phyloP scores from a whole-genome alignment of 2,113 vertebrate genomes.

The Chrysemys picta region DNA sequence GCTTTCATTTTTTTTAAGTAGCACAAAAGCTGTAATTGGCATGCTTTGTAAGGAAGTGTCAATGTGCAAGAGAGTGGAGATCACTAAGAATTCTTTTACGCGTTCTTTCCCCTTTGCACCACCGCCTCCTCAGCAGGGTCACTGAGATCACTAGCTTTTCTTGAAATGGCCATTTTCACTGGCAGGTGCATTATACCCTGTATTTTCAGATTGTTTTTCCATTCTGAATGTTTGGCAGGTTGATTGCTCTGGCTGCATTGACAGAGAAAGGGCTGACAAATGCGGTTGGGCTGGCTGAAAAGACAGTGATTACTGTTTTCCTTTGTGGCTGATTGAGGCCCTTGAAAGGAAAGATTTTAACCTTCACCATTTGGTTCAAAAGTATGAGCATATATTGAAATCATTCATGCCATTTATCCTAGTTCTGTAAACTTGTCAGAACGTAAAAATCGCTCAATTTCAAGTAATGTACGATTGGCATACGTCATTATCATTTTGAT shows the following conservation, averaged over 20 bases:
- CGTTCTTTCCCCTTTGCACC: conserved; percentile 89
- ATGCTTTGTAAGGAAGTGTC: conserved; percentile 99
- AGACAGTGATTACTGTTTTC: conserved; percentile 99
- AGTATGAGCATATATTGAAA: conserved; percentile 97
- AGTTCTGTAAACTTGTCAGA: conserved; percentile 99
- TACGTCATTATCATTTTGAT: conserved; percentile 99
- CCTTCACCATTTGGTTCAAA: conserved; percentile 98
- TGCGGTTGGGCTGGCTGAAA: conserved; percentile 95
- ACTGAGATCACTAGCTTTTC: conserved; percentile 99
- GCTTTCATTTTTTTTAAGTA: conserved; percentile 96
- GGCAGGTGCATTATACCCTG: conserved; percentile 99
- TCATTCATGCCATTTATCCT: conserved; percentile 97
- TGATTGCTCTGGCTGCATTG: conserved; percentile 99
- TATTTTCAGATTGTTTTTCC: conserved; percentile 99
- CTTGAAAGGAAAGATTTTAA: conserved; percentile 99
- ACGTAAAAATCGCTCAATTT: conserved; percentile 91
- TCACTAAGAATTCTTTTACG: conserved; percentile 99
- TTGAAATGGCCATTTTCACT: conserved; percentile 99
- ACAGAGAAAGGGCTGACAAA: conserved; percentile 97
- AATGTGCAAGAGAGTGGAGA: conserved; percentile 95
- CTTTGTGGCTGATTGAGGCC: conserved; percentile 99
- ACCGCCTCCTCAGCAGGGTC: conserved; percentile 94
- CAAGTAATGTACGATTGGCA: conserved; percentile 91
- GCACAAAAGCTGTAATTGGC: conserved; percentile 99
- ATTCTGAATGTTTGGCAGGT: conserved; percentile 99